Percentiles rank a stretch among this genome's conserved stretches.
phyloP scores from a whole-genome alignment of 2,888 invertebrate species.

The Calameuta idolon region DNA sequence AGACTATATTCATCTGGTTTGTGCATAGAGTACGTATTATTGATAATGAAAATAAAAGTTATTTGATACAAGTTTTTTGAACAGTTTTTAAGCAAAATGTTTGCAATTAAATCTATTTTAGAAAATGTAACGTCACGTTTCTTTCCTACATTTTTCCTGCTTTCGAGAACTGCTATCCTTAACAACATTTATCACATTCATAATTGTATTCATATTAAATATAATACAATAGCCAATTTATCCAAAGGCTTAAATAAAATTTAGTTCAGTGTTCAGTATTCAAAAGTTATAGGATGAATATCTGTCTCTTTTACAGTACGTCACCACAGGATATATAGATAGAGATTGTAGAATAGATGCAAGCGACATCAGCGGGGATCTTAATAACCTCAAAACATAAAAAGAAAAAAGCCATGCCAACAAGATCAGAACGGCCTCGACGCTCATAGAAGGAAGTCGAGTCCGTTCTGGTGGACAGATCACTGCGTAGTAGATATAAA shows the following conservation, averaged over 20 bases:
- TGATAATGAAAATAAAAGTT: neutral
- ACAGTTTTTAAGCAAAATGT: neutral
- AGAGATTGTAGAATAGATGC: neutral
- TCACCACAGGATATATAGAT: neutral
- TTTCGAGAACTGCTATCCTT: no score
- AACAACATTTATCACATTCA: no score
- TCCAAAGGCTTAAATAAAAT: neutral
- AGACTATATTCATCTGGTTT: neutral
- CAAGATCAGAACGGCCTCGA: neutral
- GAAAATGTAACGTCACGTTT: neutral
- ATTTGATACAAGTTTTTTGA: neutral
- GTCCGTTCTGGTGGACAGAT: neutral
- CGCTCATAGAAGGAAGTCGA: neutral
- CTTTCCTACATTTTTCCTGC: no score
- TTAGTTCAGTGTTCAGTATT: neutral
- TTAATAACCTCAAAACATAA: neutral
- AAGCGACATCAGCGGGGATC: neutral
- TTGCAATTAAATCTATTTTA: neutral
- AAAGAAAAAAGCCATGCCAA: neutral
- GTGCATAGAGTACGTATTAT: neutral
- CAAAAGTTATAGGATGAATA: no score
- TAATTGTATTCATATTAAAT: no score
- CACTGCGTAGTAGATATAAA: neutral
- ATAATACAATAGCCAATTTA: neutral
- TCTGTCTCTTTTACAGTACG: no score